A percentile compares a stretch with the other conserved stretches of the same genome.
Conservation (phyloP, 2,888 invertebrate species). For the Elysia crispata region DNA sequence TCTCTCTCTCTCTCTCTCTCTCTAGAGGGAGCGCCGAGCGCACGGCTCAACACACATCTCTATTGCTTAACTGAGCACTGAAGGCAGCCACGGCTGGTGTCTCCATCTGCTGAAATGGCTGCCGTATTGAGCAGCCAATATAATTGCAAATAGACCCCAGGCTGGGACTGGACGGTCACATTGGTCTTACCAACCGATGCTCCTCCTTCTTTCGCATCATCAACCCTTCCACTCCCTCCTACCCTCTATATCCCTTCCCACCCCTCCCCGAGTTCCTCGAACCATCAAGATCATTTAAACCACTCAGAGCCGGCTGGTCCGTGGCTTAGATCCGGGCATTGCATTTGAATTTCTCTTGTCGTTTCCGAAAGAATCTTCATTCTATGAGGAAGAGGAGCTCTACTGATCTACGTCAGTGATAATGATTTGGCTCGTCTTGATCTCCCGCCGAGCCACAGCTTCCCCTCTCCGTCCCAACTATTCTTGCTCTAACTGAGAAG, state of each 20-base stretch:
- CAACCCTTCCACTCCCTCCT: not conserved
- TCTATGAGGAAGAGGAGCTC: not conserved
- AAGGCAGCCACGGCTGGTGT: slow-evolving; percentile 27
- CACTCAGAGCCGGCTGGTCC: no score
- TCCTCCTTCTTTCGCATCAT: not conserved
- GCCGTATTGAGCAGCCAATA: slow-evolving; percentile 53
- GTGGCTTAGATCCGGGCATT: slow-evolving; percentile 32
- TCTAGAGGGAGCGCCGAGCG: no score
- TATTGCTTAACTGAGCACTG: no score
- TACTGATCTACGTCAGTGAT: no score
- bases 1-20: no score
- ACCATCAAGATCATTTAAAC: no score
- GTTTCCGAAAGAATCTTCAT: not conserved
- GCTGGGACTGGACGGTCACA: slow-evolving; percentile 7
- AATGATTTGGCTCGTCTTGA: no score
- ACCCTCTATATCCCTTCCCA: not conserved
- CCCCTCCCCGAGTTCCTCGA: not conserved
- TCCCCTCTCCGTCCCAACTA: no score
- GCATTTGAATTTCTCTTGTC: slow-evolving; percentile 41
- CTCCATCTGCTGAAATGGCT: slow-evolving; percentile 48
- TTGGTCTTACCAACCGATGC: no score
- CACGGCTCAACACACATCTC: no score
- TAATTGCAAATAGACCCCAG: slow-evolving; percentile 56
- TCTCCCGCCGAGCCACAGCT: no score
- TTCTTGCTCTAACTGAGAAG: not conserved